phyloP scores from a whole-genome alignment of 1,140 invertebrate species.

The Sinonovacula constricta region DNA sequence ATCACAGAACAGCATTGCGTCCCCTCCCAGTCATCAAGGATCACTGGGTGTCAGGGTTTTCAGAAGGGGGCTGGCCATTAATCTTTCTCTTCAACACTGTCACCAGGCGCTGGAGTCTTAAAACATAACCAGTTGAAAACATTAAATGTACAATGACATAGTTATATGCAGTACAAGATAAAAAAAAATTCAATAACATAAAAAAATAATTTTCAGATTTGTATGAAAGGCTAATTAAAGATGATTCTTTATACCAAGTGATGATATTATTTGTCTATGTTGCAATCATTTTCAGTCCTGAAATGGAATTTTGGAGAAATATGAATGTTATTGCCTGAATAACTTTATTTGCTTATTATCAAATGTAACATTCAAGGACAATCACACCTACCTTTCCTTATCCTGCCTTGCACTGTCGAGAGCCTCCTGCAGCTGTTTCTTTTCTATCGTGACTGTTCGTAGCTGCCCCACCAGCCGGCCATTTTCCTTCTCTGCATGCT shows the following conservation, averaged over 20 bases:
- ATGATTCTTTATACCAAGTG: background rate
- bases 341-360: background rate
- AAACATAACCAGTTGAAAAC: slow-evolving; percentile 2
- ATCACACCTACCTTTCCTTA: slow-evolving; percentile 30
- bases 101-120: slow-evolving; percentile 40
- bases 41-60: too few relatives aligned
- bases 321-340: background rate
- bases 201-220: background rate
- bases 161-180: background rate
- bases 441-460: slow-evolving; percentile 18
- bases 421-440: slow-evolving; percentile 48
- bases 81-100: slow-evolving; percentile 39
- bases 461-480: slow-evolving; percentile 14
- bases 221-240: background rate
- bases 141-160: background rate
- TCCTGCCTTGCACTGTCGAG: slow-evolving; percentile 37
- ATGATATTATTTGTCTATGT: background rate
- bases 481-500: slow-evolving; percentile 33
- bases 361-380: too few relatives aligned
- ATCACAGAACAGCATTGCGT: too few relatives aligned
- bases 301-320: background rate
- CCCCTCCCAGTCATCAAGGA: too few relatives aligned
- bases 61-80: too few relatives aligned
- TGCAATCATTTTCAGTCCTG: background rate
- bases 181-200: background rate